Base-by-base conservation (phyloP, 2,113 vertebrate genomes). In the Puntigrus tetrazona region DNA sequence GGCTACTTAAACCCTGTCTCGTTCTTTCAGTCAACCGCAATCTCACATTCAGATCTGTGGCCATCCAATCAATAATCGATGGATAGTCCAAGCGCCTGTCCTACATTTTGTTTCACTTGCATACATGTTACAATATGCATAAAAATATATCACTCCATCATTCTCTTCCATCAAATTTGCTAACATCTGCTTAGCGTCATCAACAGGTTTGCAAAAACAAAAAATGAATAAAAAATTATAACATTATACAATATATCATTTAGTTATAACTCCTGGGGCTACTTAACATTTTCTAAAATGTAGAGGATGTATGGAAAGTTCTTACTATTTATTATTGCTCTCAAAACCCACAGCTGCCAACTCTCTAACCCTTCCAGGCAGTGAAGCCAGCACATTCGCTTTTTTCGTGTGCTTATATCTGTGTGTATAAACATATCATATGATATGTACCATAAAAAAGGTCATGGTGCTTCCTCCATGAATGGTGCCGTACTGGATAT, bases 381-480 rank as follows among this genome's bases (percentile, higher is more conserved):
- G 34, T n/a, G 36, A 41, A 72, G 9, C 20, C 36, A 41, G 67
- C 67, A 72, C 2, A 22, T n/a, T 72, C 2, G 4, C 31, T 20
- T 67, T 67, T 74, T n/a, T n/a, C n/a, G 13, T 74, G 72, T 41
- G n/a, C 11, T 2, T 18, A 7, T 6, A 16, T 3, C 13, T 73
- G 20, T 72, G 16, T 18, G 43, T 8, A 31, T 73, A n/a, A 50
- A 75, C 14, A 6, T 50, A 75, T 75, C 1, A 43, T 27, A 45
- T 8, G 38, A 65, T 41, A 3, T 84, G 81, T 83, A 97, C 97
- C 95, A 97, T 97, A 89, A 98, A 98, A 95, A 98, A 98, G 92
- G 97, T 97, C 97, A 98, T 98, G 85, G 97, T 98, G 91, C 96
- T 97, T 1, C 97, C 97, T 0, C 96, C 97, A 3, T 98, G 97